Conservation (phyloP, 2,797 vertebrate species). For the Odontamblyopus lacepedii region DNA sequence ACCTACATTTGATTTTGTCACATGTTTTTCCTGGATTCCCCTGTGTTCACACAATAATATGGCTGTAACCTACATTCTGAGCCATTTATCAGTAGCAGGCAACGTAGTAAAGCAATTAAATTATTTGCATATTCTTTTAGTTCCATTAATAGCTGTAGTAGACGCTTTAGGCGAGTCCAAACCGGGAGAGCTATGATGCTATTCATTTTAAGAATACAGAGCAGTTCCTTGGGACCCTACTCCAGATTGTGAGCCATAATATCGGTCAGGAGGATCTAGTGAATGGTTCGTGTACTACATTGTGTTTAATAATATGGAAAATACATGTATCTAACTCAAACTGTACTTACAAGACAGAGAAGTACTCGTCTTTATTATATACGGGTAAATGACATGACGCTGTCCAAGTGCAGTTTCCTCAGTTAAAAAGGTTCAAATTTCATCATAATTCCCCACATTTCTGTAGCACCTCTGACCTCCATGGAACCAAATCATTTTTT, state of each 20-base stretch:
- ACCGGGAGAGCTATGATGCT: neutral
- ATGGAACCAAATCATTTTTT: too few species aligned
- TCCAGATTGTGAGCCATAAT: neutral
- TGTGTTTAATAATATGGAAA: too few species aligned
- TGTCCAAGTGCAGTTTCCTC: too few species aligned
- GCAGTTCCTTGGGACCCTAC: neutral
- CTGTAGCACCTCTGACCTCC: too few species aligned
- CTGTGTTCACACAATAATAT: neutral
- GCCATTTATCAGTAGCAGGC: neutral
- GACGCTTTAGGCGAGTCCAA: neutral
- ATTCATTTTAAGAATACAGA: neutral
- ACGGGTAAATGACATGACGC: too few species aligned
- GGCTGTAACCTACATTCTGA: neutral
- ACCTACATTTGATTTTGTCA: neutral
- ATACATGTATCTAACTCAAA: too few species aligned
- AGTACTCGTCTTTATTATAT: too few species aligned
- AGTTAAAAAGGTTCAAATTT: too few species aligned
- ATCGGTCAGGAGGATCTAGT: neutral
- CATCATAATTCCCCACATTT: too few species aligned
- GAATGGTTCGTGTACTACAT: neutral
- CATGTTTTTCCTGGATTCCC: neutral
- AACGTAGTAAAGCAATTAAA: neutral
- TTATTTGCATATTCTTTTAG: neutral
- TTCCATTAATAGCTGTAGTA: neutral
- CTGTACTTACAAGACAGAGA: too few species aligned